Evolutionary conservation across 1,140 invertebrate species (phyloP), one percentile per base, ranked within the genome.

Genomic region (Drosophila insularis): DNA sequence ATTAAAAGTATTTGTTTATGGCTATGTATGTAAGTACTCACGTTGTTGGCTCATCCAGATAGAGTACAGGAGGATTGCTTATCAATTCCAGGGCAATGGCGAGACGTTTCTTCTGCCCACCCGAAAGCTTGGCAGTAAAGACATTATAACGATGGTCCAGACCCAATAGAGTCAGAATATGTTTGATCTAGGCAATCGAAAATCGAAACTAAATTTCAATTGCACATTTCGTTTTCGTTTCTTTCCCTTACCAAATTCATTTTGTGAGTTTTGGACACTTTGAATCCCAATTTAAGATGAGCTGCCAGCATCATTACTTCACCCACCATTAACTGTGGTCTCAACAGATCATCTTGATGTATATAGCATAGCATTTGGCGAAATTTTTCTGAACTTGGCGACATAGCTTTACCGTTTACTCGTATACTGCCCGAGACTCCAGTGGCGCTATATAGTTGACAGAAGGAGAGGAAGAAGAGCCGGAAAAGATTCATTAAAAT

Each of bases 1-100:
- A 27, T 5, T 27, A 27, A 27, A 27, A 27, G 27, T 27, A 27
- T 27, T 27, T 27, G 27, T 27, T 27, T 27, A 27, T 27, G 27
- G 27, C 27, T 5, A 27, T 5, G 35, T 27, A 19, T 53, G 50
- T 80, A 68, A 35, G 50, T 56, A 93, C 93, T 94, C 92, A 98
- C 97, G 96, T 98, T 4, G 97, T 98, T 46, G 97, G 97, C 91
- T 98, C 98, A 91, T 98, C 98, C 79, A 98, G 95, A 92, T 98
- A 98, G 93, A 98, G 95, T 7, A 98, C 94, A 4, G 97, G 96
- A 6, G 97, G 97, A 92, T 98, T 97, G 85, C 96, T 97, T 58
- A 98, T 93, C 68, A 97, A 90, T 91, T 97, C 96, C 39, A 98
- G 92, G n/a, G 97, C 97, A 60, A 98, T 97, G 2, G 96, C 95